phyloP scores from a whole-genome alignment of 1,140 invertebrate genomes.

The Melipona quadrifasciata region DNA sequence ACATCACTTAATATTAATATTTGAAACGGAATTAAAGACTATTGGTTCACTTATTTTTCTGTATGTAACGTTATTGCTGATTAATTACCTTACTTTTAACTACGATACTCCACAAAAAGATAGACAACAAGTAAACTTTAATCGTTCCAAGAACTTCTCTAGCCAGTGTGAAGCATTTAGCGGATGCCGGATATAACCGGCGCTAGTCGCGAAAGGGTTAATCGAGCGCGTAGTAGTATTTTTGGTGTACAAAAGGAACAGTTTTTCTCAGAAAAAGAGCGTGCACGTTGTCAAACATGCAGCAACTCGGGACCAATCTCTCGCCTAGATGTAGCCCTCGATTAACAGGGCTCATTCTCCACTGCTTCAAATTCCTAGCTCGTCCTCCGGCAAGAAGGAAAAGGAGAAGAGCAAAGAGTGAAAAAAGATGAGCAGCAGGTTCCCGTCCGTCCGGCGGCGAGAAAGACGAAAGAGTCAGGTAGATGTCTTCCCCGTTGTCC shows the following conservation, averaged over 20 bases:
- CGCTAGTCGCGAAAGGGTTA: too few relatives aligned
- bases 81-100: background rate
- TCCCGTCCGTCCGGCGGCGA: background rate
- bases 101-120: background rate
- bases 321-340: background rate
- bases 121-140: background rate
- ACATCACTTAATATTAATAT: background rate
- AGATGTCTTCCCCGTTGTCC: conserved; percentile 6
- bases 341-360: background rate
- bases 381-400: background rate
- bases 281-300: too few relatives aligned
- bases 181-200: too few relatives aligned
- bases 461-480: background rate
- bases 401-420: background rate
- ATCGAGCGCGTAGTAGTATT: too few relatives aligned
- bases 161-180: too few relatives aligned
- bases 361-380: background rate
- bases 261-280: too few relatives aligned
- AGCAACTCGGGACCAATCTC: background rate
- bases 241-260: too few relatives aligned
- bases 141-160: background rate
- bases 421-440: background rate
- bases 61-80: background rate
- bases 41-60: background rate
- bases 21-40: background rate